Evolutionary conservation across 2,888 invertebrate species (phyloP).

Genomic region (Tetanocera ferruginea): DNA sequence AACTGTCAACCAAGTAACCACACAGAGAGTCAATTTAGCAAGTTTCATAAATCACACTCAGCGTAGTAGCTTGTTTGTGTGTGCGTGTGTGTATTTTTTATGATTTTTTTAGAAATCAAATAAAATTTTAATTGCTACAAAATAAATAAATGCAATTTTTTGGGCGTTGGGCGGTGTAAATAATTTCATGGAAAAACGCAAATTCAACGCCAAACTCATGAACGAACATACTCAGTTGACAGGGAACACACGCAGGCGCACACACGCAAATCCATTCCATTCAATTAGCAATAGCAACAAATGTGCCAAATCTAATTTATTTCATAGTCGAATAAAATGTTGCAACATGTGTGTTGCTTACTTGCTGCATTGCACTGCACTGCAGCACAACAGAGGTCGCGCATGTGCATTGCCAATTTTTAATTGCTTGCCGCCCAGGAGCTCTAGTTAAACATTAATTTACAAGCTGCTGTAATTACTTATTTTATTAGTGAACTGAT

Average conservation of each 20-base stretch:
- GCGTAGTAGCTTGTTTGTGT: neutral
- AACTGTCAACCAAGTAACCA: neutral
- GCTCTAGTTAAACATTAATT: slow-evolving; percentile 39
- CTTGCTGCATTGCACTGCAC: neutral
- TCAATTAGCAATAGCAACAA: slow-evolving; percentile 27
- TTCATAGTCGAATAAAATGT: neutral
- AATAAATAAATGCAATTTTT: slow-evolving; percentile 21
- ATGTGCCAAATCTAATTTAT: slow-evolving; percentile 30
- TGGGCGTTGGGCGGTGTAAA: neutral
- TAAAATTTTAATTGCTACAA: slow-evolving; percentile 30
- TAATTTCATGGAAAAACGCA: neutral
- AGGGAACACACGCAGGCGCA: neutral
- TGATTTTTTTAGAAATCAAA: neutral
- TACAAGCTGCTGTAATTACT: slow-evolving; percentile 41
- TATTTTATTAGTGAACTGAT: slow-evolving; percentile 43
- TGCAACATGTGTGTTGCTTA: neutral
- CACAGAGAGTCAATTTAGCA: slow-evolving; percentile 18
- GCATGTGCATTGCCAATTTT: slow-evolving; percentile 35
- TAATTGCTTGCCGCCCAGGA: slow-evolving; percentile 40
- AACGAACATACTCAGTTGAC: neutral
- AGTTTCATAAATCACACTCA: slow-evolving; percentile 20
- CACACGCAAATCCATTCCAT: slow-evolving; percentile 14
- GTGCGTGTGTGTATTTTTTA: neutral
- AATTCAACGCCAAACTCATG: neutral
- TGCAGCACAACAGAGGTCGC: slow-evolving; percentile 17